These are phyloP conservation scores for Epinotia nisella DNA, from an alignment of 2,888 invertebrate genomes.

Conservation along the genomic window DNA sequence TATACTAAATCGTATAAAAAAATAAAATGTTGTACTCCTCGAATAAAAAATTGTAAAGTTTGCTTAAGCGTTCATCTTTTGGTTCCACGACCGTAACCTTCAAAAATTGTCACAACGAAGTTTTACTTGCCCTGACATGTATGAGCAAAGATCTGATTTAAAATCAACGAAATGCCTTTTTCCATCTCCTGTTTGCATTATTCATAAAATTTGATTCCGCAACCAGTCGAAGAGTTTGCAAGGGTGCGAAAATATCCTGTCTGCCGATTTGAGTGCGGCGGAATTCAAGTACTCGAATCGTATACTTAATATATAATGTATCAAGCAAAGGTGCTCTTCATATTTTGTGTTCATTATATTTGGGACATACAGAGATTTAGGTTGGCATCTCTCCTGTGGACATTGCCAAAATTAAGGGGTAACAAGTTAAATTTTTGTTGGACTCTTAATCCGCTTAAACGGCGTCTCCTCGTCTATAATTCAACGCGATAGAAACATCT, in stretches of 20 bases:
- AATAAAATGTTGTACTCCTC: too few species aligned
- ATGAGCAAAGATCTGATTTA: slow-evolving; percentile 48
- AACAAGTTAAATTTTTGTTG: too few species aligned
- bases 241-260: slow-evolving; percentile 60
- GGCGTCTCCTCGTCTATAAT: too few species aligned
- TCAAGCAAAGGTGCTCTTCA: neutral
- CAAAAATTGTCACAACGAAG: slow-evolving; percentile 5
- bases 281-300: slow-evolving; percentile 8
- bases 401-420: too few species aligned
- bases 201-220: slow-evolving; percentile 66
- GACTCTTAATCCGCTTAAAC: too few species aligned
- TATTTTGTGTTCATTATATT: neutral
- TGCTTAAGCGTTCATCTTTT: too few species aligned
- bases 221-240: slow-evolving; percentile 52
- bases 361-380: too few species aligned
- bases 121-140: slow-evolving; percentile 30
- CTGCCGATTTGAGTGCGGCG: slow-evolving; percentile 30
- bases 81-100: too few species aligned
- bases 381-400: too few species aligned
- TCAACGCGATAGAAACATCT: too few species aligned
- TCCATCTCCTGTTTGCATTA: slow-evolving; percentile 58
- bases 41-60: too few species aligned
- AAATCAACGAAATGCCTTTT: slow-evolving; percentile 55
- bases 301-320: neutral
- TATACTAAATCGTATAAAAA: too few species aligned